Percentiles rank a stretch among this genome's conserved stretches.
These are phyloP conservation scores for Tiaroga cobitis DNA, from an alignment of 2,797 vertebrate genomes.

Conservation along the genomic window DNA sequence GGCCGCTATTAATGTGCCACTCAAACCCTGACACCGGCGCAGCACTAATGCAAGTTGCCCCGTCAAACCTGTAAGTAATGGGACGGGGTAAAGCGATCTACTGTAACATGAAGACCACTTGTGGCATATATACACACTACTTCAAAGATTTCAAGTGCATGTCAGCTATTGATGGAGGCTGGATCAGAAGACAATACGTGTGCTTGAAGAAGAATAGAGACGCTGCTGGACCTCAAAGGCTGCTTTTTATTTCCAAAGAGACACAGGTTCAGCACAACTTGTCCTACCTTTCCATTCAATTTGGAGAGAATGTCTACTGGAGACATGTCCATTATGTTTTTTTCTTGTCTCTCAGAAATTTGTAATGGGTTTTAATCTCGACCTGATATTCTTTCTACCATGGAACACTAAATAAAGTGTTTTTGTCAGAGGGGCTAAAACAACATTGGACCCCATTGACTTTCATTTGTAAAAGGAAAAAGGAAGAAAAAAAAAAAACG, in stretches of 20 bases:
- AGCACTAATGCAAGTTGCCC: constrained; percentile 45
- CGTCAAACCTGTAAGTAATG: constrained; percentile 69
- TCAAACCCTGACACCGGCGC: constrained; percentile 29
- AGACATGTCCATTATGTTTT: background rate
- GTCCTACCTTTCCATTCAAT: constrained; percentile 22
- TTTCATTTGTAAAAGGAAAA: background rate
- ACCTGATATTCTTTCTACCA: background rate
- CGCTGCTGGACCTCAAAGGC: constrained; percentile 27
- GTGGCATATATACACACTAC: constrained; percentile 70
- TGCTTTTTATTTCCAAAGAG: constrained; percentile 25
- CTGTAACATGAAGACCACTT: constrained; percentile 73
- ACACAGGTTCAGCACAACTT: constrained; percentile 20
- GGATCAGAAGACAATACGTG: constrained; percentile 62
- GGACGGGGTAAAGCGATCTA: constrained; percentile 67
- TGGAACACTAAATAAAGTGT: background rate
- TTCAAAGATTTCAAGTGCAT: constrained; percentile 73
- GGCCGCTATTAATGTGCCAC: constrained; percentile 48
- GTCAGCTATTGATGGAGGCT: constrained; percentile 64
- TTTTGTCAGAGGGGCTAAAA: background rate
- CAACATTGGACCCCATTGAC: too few species aligned
- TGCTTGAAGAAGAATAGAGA: constrained; percentile 54
- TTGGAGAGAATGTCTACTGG: background rate
- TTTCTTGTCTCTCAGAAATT: background rate
- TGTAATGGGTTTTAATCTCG: background rate
- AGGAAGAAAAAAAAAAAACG: fast-evolving